A percentile compares a stretch with the other conserved stretches of the same genome.
These are phyloP conservation scores for Mirounga angustirostris DNA, from an alignment of 2,113 vertebrate species.

Conservation along the genomic window DNA sequence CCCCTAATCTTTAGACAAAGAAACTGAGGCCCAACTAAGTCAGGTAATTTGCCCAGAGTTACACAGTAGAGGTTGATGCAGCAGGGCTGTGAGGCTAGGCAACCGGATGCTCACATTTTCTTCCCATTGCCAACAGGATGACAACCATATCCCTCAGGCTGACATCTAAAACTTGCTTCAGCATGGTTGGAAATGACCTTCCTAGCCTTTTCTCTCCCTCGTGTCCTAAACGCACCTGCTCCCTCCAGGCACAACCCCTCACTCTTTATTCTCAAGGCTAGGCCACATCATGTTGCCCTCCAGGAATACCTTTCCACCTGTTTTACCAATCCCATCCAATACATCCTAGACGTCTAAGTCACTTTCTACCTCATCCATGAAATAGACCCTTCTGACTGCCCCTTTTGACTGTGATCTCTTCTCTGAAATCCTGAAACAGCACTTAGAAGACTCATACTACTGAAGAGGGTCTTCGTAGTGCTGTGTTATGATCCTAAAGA, in stretches of 20 bases:
- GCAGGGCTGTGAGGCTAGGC: not conserved
- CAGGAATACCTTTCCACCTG: not conserved
- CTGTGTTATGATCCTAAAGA: not conserved
- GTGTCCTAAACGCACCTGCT: not conserved
- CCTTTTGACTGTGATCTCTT: not conserved
- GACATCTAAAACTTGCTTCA: not conserved
- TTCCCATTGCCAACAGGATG: not conserved
- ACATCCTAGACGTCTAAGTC: not conserved
- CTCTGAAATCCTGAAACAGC: not conserved
- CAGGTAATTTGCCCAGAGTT: not conserved
- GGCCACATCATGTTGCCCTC: not conserved
- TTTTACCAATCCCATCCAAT: not conserved
- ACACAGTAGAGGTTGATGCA: not conserved
- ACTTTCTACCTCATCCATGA: not conserved
- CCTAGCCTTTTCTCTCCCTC: not conserved
- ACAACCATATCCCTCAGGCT: not conserved
- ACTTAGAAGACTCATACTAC: not conserved
- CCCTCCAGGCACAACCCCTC: not conserved
- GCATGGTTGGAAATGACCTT: not conserved
- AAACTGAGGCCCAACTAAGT: not conserved
- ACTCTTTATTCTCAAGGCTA: constrained; percentile 28
- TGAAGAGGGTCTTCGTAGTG: not conserved
- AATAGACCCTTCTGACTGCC: not conserved
- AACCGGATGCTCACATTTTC: not conserved
- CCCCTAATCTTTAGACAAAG: not conserved